Evolutionary conservation across 1,140 invertebrate species (phyloP), one percentile per base, ranked within the genome.

Genomic region (Akabosia matsudoensis): DNA sequence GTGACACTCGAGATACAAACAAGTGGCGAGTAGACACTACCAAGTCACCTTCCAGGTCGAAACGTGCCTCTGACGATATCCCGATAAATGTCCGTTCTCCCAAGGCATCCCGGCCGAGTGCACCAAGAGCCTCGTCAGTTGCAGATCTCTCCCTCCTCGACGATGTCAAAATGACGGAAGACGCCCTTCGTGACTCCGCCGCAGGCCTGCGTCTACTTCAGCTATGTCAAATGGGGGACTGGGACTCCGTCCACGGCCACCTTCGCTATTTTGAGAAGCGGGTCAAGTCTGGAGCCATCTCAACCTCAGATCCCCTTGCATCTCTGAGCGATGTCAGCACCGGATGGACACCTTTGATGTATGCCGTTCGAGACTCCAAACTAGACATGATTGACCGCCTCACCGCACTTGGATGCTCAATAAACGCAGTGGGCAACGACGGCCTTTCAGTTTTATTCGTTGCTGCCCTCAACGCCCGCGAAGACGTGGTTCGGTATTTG

Each of bases 341-440:
- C 37, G 95, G 94, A 64, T 93, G 95, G 90, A 97, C 95, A 70
- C 94, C 96, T 1, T 86, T 98, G 78, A 97, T 98, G 95, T 92
- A 92, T 82, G 95, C 95, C 0, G 94, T 96, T 0, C 95, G 95
- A 86, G 96, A 98, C 84, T 97, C 97, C 84, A 89, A 92, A 80
- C 92, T 93, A 2, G 90, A 91, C 18, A 90, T 97, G 82, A 88
- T 96, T 70, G 96, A 97, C 84, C 88, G 93, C 70, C 90, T 97
- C 84, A 90, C 97, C 75, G 95, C 97, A 74, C 88, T 97, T 1
- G 95, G 95, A n/a, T 92, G 92, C 18, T 93, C 96, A 84, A 90
- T 97, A 54, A 92, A 94, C 76, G 93, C 94, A 84, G 93, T 94
- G 64, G 28, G 31, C 37, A 61, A 22, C 13, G 80, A 31, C n/a